Conservation (phyloP, 2,113 vertebrate genomes). For the Lathamus discolor region DNA sequence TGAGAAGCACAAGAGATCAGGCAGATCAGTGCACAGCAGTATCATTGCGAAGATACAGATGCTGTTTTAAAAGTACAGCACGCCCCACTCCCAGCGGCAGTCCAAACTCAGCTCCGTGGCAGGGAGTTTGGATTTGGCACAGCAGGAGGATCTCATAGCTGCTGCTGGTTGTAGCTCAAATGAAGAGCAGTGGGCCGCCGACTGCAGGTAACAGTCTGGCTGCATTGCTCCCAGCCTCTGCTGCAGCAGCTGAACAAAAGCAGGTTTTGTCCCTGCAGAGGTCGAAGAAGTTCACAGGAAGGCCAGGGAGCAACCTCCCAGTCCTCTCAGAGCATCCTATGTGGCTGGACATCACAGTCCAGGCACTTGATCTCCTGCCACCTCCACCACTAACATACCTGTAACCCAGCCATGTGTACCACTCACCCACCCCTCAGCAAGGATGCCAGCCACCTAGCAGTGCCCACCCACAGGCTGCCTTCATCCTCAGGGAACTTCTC, state of each 20-base stretch:
- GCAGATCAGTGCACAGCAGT: not conserved
- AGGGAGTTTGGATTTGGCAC: not conserved
- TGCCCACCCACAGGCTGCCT: not conserved
- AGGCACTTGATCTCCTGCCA: not conserved
- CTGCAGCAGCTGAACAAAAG: not conserved
- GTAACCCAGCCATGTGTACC: not conserved
- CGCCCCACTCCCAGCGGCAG: not conserved
- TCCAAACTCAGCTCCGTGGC: accelerated
- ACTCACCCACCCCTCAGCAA: not conserved
- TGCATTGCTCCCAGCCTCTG: not conserved
- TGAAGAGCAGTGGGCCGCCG: not conserved
- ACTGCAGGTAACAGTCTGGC: not conserved
- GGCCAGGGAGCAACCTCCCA: not conserved
- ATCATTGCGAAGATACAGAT: not conserved
- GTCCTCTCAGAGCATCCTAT: not conserved
- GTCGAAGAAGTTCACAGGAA: not conserved
- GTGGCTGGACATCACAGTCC: not conserved
- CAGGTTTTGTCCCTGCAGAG: not conserved
- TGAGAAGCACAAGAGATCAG: not conserved
- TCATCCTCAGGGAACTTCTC: not conserved
- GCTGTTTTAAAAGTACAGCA: not conserved
- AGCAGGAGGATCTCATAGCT: not conserved
- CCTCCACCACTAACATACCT: not conserved
- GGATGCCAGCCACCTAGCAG: not conserved
- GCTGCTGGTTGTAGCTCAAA: not conserved